Evolutionary conservation across 2,797 vertebrate species (phyloP).

Genomic region (Acanthiza pusilla): DNA sequence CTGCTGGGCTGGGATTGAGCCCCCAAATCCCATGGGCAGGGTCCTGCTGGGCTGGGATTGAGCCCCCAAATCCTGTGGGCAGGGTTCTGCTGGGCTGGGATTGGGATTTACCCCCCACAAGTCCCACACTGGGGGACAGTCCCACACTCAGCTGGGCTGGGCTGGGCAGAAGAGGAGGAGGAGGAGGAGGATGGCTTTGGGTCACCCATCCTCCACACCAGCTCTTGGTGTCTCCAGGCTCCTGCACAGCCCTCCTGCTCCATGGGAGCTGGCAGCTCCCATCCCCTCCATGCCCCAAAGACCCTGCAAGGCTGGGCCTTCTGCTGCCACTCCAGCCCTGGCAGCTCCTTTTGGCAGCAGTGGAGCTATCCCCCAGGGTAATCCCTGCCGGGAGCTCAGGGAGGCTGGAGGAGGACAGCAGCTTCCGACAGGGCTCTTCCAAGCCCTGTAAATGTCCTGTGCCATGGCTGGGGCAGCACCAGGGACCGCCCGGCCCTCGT

Average conservation of each 20-base stretch:
- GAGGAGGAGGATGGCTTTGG: neutral
- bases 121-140: too few species aligned
- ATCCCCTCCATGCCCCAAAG: neutral
- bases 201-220: neutral
- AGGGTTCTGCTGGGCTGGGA: neutral
- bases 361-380: neutral
- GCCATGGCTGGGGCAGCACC: fast-evolving
- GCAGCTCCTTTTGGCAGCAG: neutral
- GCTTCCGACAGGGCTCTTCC: neutral
- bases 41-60: neutral
- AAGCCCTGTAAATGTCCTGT: fast-evolving
- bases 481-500: neutral
- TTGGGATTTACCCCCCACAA: neutral
- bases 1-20: neutral
- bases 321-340: neutral
- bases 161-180: neutral
- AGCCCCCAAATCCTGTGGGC: neutral
- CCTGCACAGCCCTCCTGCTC: neutral
- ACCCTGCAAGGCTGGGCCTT: neutral
- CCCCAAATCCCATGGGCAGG: neutral
- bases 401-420: neutral
- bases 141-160: neutral
- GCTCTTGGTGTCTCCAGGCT: fast-evolving
- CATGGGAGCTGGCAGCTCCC: fast-evolving
- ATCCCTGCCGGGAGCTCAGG: neutral